These are phyloP conservation scores for Saxicola maurus DNA, from an alignment of 2,797 vertebrate genomes.

Conservation along the genomic window DNA sequence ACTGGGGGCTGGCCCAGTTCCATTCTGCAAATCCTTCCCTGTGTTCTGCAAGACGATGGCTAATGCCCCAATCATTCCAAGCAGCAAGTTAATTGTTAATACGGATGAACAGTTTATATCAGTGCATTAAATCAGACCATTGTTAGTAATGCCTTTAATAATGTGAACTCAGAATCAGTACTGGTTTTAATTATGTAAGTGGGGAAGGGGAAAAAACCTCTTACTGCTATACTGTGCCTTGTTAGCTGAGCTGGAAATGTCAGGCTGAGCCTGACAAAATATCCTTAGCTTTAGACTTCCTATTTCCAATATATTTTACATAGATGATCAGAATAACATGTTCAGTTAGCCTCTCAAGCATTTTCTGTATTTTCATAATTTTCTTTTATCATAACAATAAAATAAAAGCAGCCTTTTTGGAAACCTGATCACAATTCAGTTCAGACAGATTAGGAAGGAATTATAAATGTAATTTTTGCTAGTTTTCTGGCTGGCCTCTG, in stretches of 20 bases:
- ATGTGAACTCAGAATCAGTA: neutral
- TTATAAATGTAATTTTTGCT: neutral
- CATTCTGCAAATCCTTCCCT: neutral
- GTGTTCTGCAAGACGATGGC: conserved; percentile 36
- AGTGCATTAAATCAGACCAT: conserved; percentile 35
- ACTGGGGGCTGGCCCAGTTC: fast-evolving
- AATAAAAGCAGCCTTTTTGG: neutral
- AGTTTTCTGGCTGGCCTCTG: neutral
- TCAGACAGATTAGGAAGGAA: neutral
- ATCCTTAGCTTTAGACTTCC: neutral
- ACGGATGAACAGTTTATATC: conserved; percentile 52
- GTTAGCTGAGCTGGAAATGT: neutral
- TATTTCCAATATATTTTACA: neutral
- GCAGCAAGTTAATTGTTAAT: conserved; percentile 74
- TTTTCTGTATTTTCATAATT: neutral
- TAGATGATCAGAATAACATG: neutral
- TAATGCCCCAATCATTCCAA: conserved; percentile 66
- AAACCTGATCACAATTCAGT: neutral
- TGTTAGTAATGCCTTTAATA: conserved; percentile 67
- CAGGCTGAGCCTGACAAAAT: neutral
- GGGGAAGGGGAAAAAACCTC: neutral
- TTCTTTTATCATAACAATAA: neutral
- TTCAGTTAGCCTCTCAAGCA: neutral
- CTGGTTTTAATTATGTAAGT: neutral
- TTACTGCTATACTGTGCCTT: neutral